phyloP scores from a whole-genome alignment of 2,797 vertebrate species.

The Mus caroli region DNA sequence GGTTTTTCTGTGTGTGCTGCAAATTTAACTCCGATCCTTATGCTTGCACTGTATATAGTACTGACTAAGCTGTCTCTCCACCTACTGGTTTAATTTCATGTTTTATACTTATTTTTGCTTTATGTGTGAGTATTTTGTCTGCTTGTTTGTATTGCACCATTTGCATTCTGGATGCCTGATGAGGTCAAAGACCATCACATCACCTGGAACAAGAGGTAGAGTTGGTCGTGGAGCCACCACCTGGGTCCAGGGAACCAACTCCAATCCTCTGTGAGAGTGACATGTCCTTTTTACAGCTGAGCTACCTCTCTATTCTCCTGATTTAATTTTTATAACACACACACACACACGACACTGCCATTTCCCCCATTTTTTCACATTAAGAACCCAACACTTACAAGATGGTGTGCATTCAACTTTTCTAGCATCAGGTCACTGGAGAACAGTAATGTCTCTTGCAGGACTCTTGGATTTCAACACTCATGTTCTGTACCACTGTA shows the following conservation, averaged over 20 bases:
- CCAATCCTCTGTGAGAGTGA: background rate
- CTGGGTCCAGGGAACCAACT: background rate
- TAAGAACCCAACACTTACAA: background rate
- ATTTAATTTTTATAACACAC: slow-evolving; percentile 2
- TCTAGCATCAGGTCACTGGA: background rate
- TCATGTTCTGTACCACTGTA: background rate
- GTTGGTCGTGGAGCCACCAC: background rate
- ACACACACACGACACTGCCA: background rate
- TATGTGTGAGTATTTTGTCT: background rate
- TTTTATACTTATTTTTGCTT: background rate
- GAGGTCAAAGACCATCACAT: background rate
- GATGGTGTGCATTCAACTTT: background rate
- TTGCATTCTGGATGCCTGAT: background rate
- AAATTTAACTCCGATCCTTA: background rate
- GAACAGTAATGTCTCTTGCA: background rate
- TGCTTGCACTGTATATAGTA: background rate
- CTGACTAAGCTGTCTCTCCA: background rate
- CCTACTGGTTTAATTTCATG: background rate
- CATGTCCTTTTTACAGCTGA: background rate
- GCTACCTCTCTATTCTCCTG: background rate
- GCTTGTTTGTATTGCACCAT: background rate
- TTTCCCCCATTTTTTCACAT: background rate
- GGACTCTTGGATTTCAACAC: slow-evolving; percentile 16
- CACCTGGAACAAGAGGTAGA: background rate
- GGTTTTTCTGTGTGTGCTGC: background rate